Evolutionary conservation across 1,140 invertebrate genomes (phyloP).

Genomic region (Drosophila mauritiana): DNA sequence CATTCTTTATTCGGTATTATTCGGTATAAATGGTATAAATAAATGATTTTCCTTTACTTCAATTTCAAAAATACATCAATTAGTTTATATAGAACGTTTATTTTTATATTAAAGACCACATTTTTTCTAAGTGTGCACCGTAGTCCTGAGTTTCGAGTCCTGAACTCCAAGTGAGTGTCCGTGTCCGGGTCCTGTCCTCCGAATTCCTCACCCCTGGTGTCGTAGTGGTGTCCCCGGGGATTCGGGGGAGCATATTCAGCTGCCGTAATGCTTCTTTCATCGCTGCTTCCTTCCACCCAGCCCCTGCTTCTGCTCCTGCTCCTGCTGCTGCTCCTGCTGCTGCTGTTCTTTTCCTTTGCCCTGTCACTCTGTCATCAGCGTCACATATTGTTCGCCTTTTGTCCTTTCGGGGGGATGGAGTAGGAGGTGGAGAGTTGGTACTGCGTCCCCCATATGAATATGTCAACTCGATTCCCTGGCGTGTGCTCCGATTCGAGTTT

Average conservation of each 20-base stretch:
- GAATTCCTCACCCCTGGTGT: neutral
- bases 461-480: conserved; percentile 50
- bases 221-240: conserved; percentile 45
- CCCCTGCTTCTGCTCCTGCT: neutral
- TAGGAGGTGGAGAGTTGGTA: neutral
- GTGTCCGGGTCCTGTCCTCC: conserved; percentile 19
- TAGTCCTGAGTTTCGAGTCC: conserved; percentile 1
- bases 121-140: conserved; percentile 7
- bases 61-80: no score
- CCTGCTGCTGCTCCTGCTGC: neutral
- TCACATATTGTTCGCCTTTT: conserved; percentile 49
- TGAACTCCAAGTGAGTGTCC: conserved; percentile 44
- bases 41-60: no score
- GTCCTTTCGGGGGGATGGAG: conserved; percentile 16
- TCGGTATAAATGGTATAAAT: no score
- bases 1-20: no score
- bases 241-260: conserved; percentile 50
- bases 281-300: conserved; percentile 32
- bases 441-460: conserved; percentile 38
- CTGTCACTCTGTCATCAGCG: conserved; percentile 57
- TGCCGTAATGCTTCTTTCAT: conserved; percentile 71
- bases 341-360: conserved; percentile 31
- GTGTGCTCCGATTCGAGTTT: conserved; percentile 22
- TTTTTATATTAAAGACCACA: neutral
- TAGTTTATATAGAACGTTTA: no score